Percentiles rank a stretch among this genome's conserved stretches.
phyloP scores from a whole-genome alignment of 2,797 vertebrate species.

The Pristis pectinata region DNA sequence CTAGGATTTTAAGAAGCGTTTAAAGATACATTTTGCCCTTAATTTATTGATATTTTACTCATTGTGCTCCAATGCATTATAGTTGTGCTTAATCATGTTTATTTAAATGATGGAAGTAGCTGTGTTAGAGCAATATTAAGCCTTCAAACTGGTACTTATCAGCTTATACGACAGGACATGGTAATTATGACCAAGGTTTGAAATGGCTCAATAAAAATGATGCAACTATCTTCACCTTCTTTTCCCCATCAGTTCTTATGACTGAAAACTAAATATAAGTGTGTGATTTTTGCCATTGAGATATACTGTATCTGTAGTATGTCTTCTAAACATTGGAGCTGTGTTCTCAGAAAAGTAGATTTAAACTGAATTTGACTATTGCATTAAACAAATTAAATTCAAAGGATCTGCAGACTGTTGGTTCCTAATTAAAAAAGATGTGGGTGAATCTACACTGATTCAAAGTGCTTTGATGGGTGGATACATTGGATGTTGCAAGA shows the following conservation, averaged over 20 bases:
- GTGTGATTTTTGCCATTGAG: not conserved
- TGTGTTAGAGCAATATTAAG: not conserved
- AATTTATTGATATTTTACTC: not conserved
- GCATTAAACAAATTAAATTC: not conserved
- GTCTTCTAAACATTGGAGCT: not conserved
- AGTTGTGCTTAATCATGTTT: not conserved
- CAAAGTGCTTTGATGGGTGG: not conserved
- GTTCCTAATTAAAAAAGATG: not conserved
- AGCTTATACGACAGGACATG: not conserved
- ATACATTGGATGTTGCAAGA: too few species aligned
- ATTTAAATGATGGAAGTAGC: not conserved
- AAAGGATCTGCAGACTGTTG: not conserved
- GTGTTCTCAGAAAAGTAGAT: not conserved
- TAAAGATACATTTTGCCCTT: not conserved
- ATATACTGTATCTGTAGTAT: not conserved
- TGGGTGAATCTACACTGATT: not conserved
- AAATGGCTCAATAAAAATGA: not conserved
- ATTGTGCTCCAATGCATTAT: not conserved
- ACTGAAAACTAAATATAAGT: not conserved
- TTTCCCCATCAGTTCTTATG: not conserved
- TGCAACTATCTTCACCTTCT: not conserved
- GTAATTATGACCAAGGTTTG: not conserved
- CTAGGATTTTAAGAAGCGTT: not conserved
- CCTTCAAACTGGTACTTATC: not conserved
- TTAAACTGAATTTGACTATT: not conserved